These are phyloP conservation scores for Mormyrops attenuatus DNA, from an alignment of 2,797 vertebrate genomes.

Conservation along the genomic window DNA sequence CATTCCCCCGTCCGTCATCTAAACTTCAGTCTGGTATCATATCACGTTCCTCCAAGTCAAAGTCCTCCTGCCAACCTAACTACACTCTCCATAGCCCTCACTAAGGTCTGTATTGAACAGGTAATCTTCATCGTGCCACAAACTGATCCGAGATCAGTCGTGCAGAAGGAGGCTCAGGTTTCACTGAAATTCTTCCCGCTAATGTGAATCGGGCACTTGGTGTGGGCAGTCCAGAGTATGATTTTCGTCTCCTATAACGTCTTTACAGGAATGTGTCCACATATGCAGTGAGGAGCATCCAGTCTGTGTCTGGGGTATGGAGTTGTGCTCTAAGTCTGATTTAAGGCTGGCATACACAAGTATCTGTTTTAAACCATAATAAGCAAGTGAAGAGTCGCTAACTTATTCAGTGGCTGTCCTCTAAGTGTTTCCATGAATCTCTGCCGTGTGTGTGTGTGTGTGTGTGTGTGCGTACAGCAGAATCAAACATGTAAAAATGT, in stretches of 20 bases:
- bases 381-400: neutral
- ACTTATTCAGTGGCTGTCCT: neutral
- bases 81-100: neutral
- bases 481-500: neutral
- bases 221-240: neutral
- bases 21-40: neutral
- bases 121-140: neutral
- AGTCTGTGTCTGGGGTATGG: neutral
- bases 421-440: neutral
- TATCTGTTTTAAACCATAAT: neutral
- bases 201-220: neutral
- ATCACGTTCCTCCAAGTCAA: conserved; percentile 6
- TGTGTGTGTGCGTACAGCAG: neutral
- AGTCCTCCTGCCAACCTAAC: neutral
- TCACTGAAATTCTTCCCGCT: neutral
- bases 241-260: neutral
- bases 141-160: neutral
- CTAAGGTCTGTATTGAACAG: conserved; percentile 7
- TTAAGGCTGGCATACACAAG: neutral
- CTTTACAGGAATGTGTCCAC: neutral
- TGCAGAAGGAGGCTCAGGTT: neutral
- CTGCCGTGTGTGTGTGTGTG: neutral
- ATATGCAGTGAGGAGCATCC: neutral
- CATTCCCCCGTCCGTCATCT: neutral
- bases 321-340: neutral